A percentile compares a stretch with the other conserved stretches of the same genome.
phyloP scores from a whole-genome alignment of 2,888 invertebrate genomes.

The Drosophila austrosaltans region DNA sequence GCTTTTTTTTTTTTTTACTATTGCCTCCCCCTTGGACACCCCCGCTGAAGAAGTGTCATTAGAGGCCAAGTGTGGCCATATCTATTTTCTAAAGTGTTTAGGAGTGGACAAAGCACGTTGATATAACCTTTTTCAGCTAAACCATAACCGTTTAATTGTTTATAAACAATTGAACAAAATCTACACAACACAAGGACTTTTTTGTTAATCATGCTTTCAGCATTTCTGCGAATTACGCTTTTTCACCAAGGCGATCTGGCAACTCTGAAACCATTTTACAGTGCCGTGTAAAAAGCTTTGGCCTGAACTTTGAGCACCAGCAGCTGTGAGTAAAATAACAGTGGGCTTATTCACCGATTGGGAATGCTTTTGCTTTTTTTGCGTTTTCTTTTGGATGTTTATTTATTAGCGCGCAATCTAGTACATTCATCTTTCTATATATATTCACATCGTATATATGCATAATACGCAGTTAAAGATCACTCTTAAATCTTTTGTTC shows the following conservation, averaged over 20 bases:
- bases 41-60: conserved; percentile 29
- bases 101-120: conserved; percentile 12
- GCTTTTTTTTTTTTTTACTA: conserved; percentile 59
- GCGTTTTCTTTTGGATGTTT: conserved; percentile 35
- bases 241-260: conserved; percentile 50
- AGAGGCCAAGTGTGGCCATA: conserved; percentile 55
- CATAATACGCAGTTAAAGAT: conserved; percentile 67
- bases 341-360: conserved; percentile 51
- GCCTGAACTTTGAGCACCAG: conserved; percentile 37
- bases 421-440: conserved; percentile 48
- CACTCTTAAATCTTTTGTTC: conserved; percentile 58
- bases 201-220: conserved; percentile 34
- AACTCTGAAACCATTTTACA: conserved; percentile 42
- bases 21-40: conserved; percentile 26
- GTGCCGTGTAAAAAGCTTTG: conserved; percentile 41
- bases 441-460: conserved; percentile 12
- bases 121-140: neutral
- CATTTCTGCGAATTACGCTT: conserved; percentile 40
- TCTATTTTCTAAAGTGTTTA: conserved; percentile 29
- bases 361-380: conserved; percentile 35
- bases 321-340: conserved; percentile 46
- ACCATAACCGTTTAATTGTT: conserved; percentile 29
- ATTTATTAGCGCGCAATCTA: conserved; percentile 57
- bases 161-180: conserved; percentile 48
- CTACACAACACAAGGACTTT: conserved; percentile 25